A percentile compares a stretch with the other conserved stretches of the same genome.
These are phyloP conservation scores for Thamnophis sirtalis DNA, from an alignment of 2,113 vertebrate species.

Conservation along the genomic window DNA sequence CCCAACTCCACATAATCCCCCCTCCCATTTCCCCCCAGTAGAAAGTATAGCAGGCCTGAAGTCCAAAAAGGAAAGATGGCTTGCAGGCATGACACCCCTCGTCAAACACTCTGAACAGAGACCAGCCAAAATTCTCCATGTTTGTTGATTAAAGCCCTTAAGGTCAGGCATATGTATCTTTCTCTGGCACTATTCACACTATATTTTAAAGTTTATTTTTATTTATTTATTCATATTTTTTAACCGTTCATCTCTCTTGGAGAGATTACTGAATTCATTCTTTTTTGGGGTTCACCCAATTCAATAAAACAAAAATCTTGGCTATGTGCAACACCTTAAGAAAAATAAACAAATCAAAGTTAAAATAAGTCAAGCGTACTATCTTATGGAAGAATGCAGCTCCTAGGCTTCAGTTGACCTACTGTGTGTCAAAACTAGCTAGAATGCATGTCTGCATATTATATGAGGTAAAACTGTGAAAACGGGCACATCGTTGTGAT, in stretches of 20 bases:
- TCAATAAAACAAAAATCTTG: not conserved
- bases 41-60: too few relatives aligned
- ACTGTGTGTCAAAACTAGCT: not conserved
- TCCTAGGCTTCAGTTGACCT: not conserved
- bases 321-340: not conserved
- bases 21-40: too few relatives aligned
- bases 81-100: not conserved
- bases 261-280: not conserved
- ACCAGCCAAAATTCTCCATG: not conserved
- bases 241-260: not conserved
- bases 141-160: not conserved
- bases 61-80: too few relatives aligned
- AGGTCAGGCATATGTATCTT: not conserved
- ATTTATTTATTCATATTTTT: not conserved
- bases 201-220: not conserved
- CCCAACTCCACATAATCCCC: too few relatives aligned
- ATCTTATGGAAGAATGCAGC: not conserved
- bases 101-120: not conserved
- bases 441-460: not conserved
- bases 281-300: not conserved
- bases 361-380: not conserved
- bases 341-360: not conserved
- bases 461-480: not conserved
- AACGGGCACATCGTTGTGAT: not conserved
- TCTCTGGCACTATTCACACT: not conserved